Percentiles rank a stretch among this genome's conserved stretches.
phyloP scores from a whole-genome alignment of 2,888 invertebrate species.

The Raillietiella orientalis region DNA sequence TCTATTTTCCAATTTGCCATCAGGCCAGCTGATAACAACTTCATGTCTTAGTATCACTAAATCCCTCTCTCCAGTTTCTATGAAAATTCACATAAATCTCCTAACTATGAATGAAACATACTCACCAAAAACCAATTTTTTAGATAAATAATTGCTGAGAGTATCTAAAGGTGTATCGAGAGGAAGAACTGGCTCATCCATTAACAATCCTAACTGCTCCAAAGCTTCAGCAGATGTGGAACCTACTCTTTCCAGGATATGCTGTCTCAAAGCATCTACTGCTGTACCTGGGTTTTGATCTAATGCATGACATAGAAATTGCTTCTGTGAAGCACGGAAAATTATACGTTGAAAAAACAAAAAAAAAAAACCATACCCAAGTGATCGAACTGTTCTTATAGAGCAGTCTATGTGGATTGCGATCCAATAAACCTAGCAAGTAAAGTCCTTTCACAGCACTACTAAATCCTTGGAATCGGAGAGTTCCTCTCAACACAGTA shows the following conservation, averaged over 20 bases:
- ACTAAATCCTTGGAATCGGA: conserved; percentile 68
- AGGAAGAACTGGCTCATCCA: conserved; percentile 48
- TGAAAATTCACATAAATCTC: conserved; percentile 10
- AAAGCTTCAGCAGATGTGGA: conserved; percentile 28
- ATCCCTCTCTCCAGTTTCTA: conserved; percentile 49
- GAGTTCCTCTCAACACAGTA: conserved; percentile 70
- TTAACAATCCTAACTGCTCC: conserved; percentile 56
- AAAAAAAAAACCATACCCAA: conserved; percentile 28
- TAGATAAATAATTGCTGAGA: conserved; percentile 53
- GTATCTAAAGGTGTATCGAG: conserved; percentile 66
- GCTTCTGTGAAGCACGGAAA: no score
- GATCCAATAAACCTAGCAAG: conserved; percentile 52
- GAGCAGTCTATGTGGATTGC: conserved; percentile 52
- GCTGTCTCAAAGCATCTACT: conserved; percentile 31
- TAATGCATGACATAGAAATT: no score
- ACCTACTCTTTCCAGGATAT: conserved; percentile 38
- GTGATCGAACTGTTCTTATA: conserved; percentile 85
- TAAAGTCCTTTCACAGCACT: conserved; percentile 62
- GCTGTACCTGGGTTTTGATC: neutral
- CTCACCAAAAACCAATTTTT: conserved; percentile 39
- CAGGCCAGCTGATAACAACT: conserved; percentile 67
- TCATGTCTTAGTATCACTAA: conserved; percentile 78
- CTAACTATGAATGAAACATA: conserved; percentile 3
- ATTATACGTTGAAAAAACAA: neutral
- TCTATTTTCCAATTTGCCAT: conserved; percentile 42